phyloP scores from a whole-genome alignment of 2,888 invertebrate genomes.

The Troglohyphantes excavatus region DNA sequence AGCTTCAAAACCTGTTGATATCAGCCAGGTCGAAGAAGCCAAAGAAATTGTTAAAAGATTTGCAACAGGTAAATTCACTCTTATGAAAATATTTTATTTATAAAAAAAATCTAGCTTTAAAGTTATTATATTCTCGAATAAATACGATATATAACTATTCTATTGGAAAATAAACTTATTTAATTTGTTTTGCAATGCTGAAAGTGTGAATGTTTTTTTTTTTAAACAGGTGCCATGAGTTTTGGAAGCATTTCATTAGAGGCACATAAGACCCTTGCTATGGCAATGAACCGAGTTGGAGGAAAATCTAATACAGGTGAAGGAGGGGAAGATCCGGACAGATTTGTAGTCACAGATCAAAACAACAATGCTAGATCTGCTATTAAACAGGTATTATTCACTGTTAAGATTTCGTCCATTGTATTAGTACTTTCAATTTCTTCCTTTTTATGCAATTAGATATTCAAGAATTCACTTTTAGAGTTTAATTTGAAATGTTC shows the following conservation, averaged over 20 bases:
- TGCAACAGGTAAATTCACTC: conserved; percentile 87
- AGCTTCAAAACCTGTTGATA: conserved; percentile 89
- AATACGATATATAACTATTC: too few relatives aligned
- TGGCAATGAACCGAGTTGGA: conserved; percentile 98
- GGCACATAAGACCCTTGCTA: conserved; percentile 95
- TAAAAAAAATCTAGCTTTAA: too few relatives aligned
- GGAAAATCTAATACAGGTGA: conserved; percentile 99
- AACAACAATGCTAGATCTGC: conserved; percentile 93
- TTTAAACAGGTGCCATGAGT: conserved; percentile 91
- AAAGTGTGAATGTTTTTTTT: too few relatives aligned
- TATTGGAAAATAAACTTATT: too few relatives aligned
- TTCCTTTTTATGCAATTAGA: too few relatives aligned
- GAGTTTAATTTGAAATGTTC: too few relatives aligned
- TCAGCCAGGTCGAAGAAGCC: conserved; percentile 95
- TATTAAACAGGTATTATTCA: conserved; percentile 90
- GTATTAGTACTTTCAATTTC: not conserved
- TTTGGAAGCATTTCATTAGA: conserved; percentile 91
- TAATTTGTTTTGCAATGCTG: too few relatives aligned
- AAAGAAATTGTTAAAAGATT: conserved; percentile 97
- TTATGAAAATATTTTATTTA: too few relatives aligned
- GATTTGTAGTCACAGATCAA: conserved; percentile 91
- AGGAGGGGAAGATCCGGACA: conserved; percentile 89
- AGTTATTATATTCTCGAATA: too few relatives aligned
- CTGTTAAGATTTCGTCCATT: not conserved
- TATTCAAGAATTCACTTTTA: too few relatives aligned